A percentile compares a stretch with the other conserved stretches of the same genome.
phyloP scores from a whole-genome alignment of 2,888 invertebrate species.

The Stenurella melanura region DNA sequence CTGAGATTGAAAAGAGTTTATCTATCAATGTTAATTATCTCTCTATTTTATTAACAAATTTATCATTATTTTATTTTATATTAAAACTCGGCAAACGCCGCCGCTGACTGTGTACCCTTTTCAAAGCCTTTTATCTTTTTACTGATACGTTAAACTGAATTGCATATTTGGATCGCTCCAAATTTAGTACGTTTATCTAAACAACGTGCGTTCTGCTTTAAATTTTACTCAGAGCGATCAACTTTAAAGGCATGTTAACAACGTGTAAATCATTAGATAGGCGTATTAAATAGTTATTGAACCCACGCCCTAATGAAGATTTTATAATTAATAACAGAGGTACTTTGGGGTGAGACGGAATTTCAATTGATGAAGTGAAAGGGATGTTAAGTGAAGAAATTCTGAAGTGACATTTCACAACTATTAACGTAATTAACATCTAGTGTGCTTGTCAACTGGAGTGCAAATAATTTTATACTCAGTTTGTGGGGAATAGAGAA shows the following conservation, averaged over 20 bases:
- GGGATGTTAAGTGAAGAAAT: neutral
- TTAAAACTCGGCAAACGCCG: no score
- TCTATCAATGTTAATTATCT: no score
- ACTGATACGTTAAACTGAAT: no score
- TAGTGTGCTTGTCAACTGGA: neutral
- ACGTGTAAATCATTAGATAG: constrained; percentile 5
- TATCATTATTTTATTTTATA: no score
- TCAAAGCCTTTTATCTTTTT: no score
- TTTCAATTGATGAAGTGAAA: neutral
- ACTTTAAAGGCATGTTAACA: constrained; percentile 11
- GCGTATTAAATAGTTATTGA: constrained; percentile 10
- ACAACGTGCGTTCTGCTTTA: constrained; percentile 8
- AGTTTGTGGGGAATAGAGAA: neutral
- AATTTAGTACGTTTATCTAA: neutral
- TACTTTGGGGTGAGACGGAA: constrained; percentile 2
- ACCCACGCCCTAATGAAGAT: constrained; percentile 8
- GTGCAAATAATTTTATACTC: neutral
- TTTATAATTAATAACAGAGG: constrained; percentile 2
- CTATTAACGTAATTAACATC: constrained; percentile 3
- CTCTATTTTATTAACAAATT: no score
- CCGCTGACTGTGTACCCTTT: no score
- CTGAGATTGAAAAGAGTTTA: no score
- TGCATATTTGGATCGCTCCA: neutral
- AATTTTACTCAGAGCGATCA: neutral
- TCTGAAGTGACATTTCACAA: neutral